phyloP scores from a whole-genome alignment of 1,140 invertebrate genomes.

The Lasioglossum baleicum region DNA sequence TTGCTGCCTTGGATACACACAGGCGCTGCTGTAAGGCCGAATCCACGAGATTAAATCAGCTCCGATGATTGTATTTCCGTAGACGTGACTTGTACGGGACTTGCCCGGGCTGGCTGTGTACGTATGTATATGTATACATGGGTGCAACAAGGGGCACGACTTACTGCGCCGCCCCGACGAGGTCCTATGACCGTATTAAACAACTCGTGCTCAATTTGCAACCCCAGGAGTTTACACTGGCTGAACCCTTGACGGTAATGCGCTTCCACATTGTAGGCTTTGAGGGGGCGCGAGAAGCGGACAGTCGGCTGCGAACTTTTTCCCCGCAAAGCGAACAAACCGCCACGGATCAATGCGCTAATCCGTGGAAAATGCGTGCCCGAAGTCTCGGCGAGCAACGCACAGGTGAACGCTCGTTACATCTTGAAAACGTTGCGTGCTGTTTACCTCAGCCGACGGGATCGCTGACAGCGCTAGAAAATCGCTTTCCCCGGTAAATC shows the following conservation, averaged over 20 bases:
- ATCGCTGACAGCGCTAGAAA: too few relatives aligned
- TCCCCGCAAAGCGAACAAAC: constrained; percentile 26
- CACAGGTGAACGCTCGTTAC: background rate
- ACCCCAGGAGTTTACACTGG: constrained; percentile 64
- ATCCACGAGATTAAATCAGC: constrained; percentile 64
- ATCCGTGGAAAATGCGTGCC: constrained; percentile 3
- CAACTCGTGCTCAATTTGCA: constrained; percentile 67
- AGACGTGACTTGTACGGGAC: constrained; percentile 68
- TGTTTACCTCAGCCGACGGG: too few relatives aligned
- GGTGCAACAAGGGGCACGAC: constrained; percentile 49
- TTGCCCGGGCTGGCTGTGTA: constrained; percentile 26
- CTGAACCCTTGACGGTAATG: constrained; percentile 65
- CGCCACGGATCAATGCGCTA: constrained; percentile 8
- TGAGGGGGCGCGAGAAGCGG: constrained; percentile 41
- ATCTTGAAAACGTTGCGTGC: too few relatives aligned
- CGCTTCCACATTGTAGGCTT: constrained; percentile 53
- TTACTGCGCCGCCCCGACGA: constrained; percentile 41
- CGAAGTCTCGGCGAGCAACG: background rate
- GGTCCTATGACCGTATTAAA: constrained; percentile 64
- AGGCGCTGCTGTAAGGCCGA: constrained; percentile 36
- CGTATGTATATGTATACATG: constrained; percentile 24
- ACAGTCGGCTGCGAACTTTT: constrained; percentile 49
- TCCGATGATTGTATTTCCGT: constrained; percentile 67
- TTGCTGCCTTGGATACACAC: constrained; percentile 52
- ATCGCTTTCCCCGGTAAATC: too few relatives aligned